Conservation (phyloP, 2,797 vertebrate species). For the Tapirus indicus region DNA sequence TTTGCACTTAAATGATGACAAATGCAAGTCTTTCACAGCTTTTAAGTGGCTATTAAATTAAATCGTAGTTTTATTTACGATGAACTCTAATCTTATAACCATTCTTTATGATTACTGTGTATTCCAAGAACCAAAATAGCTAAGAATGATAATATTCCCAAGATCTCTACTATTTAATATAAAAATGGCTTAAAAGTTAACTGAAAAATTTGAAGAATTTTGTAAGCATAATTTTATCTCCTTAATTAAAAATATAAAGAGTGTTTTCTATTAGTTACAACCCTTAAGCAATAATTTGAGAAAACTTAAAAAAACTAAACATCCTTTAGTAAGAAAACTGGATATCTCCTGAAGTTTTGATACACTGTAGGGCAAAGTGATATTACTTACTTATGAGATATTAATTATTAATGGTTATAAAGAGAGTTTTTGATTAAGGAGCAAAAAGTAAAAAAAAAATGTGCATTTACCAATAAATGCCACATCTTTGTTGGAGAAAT, state of each 20-base stretch:
- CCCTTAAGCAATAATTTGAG: not conserved
- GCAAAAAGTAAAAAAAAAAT: not conserved
- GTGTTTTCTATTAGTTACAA: not conserved
- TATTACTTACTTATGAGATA: constrained; percentile 22
- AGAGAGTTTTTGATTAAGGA: not conserved
- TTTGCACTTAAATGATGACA: constrained; percentile 2
- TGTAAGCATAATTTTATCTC: constrained; percentile 1
- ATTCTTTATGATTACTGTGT: not conserved
- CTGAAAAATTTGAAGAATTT: constrained; percentile 31
- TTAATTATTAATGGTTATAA: constrained; percentile 36
- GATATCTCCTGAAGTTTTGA: constrained; percentile 11
- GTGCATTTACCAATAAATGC: not conserved
- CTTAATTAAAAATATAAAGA: not conserved
- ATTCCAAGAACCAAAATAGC: constrained; percentile 2
- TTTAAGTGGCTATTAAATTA: constrained; percentile 7
- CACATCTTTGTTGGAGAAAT: not conserved
- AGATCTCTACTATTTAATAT: not conserved
- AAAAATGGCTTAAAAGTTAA: constrained; percentile 22
- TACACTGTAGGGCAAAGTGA: not conserved
- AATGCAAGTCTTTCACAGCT: not conserved
- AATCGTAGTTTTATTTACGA: constrained; percentile 14
- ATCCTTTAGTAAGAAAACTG: not conserved
- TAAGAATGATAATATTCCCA: not conserved
- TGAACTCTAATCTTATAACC: constrained; percentile 15
- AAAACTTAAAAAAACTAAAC: not conserved